Base-by-base conservation (phyloP, 2,888 invertebrate genomes). In the Chesias legatella region DNA sequence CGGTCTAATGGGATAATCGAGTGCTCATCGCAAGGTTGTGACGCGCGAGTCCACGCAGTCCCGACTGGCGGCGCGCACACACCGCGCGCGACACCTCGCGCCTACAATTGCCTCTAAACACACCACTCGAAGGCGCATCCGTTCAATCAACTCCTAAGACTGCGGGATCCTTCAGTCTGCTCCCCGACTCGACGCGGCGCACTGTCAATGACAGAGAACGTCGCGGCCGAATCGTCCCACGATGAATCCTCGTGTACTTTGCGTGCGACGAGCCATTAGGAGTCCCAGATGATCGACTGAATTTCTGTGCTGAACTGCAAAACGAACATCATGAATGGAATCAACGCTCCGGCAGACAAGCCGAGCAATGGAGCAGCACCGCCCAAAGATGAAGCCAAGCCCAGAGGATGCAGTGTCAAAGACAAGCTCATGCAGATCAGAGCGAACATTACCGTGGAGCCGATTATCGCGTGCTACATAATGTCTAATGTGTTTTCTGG, bases 401-500 rank as follows among this genome's bases (percentile, higher is more conserved):
- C 59, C 13, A 79, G 79, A 43, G 74, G 67, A 48, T 56, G 69
- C 6, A 66, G 74, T 43, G 67, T 86, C 4, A 67, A 63, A 43
- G 76, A 83, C 29, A 91, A 90, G 53, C 57, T 90, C 13, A 75
- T 79, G 56, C 85, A 85, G 53, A 80, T 92, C 44, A 80, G 82
- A 53, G 80, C 90, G 11, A 92, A 91, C 53, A 90, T 93, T 38
- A 92, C 93, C 0, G 92, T 93, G 21, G 93, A 93, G 66, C 93
- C 93, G 6, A 90, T 93, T 45, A 85, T 93, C 52, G 90, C 92
- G 3, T 91, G 91, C 59, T 93, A 92, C 63, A 91, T 92, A 34
- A 90, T 92, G 89, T 92, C 92, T 24, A 91, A 91, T 67, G 91
- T 91, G 29, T 83, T 91, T 39, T 94, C 95, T 0, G 92, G 92